phyloP scores from a whole-genome alignment of 2,797 vertebrate species.

The Artibeus jamaicensis region DNA sequence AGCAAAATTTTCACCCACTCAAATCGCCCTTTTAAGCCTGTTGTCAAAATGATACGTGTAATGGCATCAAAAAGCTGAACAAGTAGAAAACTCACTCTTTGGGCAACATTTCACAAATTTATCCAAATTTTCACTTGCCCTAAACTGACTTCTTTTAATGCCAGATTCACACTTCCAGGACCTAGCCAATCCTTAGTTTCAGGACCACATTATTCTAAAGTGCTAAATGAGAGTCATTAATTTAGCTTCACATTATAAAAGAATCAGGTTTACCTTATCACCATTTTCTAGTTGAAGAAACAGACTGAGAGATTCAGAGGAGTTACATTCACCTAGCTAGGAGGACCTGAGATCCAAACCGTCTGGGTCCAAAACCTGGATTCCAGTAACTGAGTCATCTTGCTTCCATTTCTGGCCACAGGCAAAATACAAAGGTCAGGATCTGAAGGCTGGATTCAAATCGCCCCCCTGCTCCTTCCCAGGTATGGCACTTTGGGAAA shows the following conservation, averaged over 20 bases:
- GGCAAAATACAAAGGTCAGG: background rate
- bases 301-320: background rate
- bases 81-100: background rate
- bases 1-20: conserved; percentile 26
- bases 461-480: background rate
- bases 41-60: conserved; percentile 25
- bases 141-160: background rate
- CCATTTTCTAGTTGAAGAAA: background rate
- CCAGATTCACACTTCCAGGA: background rate
- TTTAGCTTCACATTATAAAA: conserved; percentile 16
- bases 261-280: background rate
- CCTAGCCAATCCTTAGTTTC: background rate
- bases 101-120: conserved; percentile 23
- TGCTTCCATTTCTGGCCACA: background rate
- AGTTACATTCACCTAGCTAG: background rate
- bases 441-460: background rate
- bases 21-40: background rate
- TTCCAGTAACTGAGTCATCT: background rate
- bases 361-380: background rate
- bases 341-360: background rate
- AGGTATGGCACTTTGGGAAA: background rate
- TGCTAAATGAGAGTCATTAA: background rate
- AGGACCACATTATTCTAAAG: background rate
- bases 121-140: background rate
- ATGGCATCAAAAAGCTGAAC: background rate